Conservation (phyloP, 1,140 invertebrate species). For the Drosophila takahashii region DNA sequence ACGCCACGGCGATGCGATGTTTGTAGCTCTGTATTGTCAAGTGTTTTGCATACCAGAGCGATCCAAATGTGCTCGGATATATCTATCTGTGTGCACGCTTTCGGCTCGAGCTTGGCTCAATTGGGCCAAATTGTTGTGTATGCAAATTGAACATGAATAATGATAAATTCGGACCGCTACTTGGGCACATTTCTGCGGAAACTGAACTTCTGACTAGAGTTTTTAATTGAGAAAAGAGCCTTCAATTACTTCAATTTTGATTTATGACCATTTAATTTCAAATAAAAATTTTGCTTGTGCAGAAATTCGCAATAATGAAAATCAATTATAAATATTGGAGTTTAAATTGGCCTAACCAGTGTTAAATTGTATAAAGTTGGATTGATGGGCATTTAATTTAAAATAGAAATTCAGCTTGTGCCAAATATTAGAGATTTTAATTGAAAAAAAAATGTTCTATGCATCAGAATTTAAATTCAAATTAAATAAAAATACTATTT, state of each 20-base stretch:
- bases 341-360: background rate
- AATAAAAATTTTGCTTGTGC: constrained; percentile 40
- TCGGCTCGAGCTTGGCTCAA: constrained; percentile 51
- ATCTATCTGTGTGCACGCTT: constrained; percentile 5
- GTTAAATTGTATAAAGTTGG: background rate
- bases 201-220: constrained; percentile 21
- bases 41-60: constrained; percentile 19
- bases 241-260: constrained; percentile 39
- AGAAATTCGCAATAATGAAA: background rate
- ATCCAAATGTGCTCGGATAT: background rate
- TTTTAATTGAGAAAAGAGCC: constrained; percentile 27
- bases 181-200: constrained; percentile 19
- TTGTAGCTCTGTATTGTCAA: constrained; percentile 31
- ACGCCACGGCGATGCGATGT: constrained; percentile 46
- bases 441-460: background rate
- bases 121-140: constrained; percentile 71
- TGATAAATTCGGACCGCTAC: constrained; percentile 20
- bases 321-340: background rate
- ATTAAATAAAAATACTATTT: background rate
- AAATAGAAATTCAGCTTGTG: constrained; percentile 1
- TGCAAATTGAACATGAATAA: constrained; percentile 56
- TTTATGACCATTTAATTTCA: constrained; percentile 38
- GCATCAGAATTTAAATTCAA: background rate
- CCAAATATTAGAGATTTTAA: background rate
- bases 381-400: background rate